Evolutionary conservation across 2,888 invertebrate genomes (phyloP).

Genomic region (Kuschelorhynchus macadamiae): DNA sequence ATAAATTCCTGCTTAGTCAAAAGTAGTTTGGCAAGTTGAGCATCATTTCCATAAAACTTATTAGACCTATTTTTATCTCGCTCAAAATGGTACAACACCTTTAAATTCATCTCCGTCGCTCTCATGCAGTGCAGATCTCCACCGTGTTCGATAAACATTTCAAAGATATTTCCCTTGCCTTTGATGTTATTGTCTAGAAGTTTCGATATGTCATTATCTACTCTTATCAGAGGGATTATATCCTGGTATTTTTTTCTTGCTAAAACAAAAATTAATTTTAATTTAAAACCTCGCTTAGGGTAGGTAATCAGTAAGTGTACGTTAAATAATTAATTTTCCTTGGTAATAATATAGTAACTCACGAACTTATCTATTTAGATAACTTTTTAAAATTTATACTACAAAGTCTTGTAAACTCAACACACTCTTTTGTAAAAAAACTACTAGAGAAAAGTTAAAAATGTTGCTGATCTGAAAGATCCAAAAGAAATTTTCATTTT

Average conservation of each 20-base stretch:
- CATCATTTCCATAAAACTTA: slow-evolving; percentile 71
- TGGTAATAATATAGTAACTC: no score
- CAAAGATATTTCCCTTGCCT: slow-evolving; percentile 73
- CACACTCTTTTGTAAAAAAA: no score
- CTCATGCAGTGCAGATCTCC: slow-evolving; percentile 79
- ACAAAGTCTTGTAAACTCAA: no score
- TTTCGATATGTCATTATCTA: slow-evolving; percentile 76
- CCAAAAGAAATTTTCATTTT: no score
- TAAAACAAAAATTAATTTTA: slow-evolving; percentile 70
- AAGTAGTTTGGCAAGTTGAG: slow-evolving; percentile 74
- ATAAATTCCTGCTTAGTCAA: slow-evolving; percentile 63
- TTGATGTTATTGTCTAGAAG: slow-evolving; percentile 68
- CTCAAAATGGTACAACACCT: slow-evolving; percentile 69
- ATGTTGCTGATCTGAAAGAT: no score
- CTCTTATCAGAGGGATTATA: slow-evolving; percentile 74
- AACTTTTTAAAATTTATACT: no score
- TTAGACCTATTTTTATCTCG: slow-evolving; percentile 64
- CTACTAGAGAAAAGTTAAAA: no score
- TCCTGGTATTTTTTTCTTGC: slow-evolving; percentile 75
- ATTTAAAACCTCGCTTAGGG: no score
- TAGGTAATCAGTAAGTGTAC: no score
- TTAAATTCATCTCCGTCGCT: slow-evolving; percentile 85
- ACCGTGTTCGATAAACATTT: slow-evolving; percentile 79
- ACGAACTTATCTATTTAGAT: no score
- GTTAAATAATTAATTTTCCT: no score